Evolutionary conservation across 64 coral and sea anemone species (phyloP).

Genomic region (Stylophora pistillata): DNA sequence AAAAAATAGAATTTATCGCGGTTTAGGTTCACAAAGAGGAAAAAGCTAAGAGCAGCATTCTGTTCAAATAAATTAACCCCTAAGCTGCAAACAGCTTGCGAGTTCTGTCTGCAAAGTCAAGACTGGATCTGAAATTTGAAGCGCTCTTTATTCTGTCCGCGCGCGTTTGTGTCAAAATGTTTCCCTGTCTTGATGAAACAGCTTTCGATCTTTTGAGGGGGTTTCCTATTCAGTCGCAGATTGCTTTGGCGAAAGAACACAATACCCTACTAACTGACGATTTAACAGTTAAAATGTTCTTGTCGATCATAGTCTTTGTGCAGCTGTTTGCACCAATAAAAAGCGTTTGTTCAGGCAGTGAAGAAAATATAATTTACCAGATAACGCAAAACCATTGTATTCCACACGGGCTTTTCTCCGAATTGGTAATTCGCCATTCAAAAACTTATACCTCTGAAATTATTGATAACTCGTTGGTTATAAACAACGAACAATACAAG

Average conservation of each 20-base stretch:
- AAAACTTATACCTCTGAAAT: background rate
- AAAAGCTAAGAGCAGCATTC: background rate
- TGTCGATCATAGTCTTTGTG: conserved; percentile 36
- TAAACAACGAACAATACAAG: background rate
- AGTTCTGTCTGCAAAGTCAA: conserved; percentile 35
- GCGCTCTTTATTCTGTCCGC: background rate
- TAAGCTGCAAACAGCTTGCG: conserved; percentile 33
- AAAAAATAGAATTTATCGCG: conserved; percentile 12
- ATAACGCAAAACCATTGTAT: conserved; percentile 40
- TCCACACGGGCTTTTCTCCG: background rate
- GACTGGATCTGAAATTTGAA: conserved; percentile 7
- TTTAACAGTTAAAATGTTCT: conserved; percentile 42
- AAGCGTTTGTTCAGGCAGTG: conserved; percentile 47
- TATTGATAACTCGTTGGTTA: conserved; percentile 11
- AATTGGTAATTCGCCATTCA: conserved; percentile 41
- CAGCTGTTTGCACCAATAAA: conserved; percentile 36
- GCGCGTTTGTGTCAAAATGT: background rate
- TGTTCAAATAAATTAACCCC: conserved; percentile 38
- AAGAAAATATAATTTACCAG: conserved; percentile 52
- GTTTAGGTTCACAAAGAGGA: background rate
- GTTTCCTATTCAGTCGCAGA: background rate
- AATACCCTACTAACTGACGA: conserved; percentile 36
- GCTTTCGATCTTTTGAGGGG: background rate
- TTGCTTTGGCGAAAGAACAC: conserved; percentile 28
- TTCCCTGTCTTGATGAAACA: background rate